Evolutionary conservation across 2,888 invertebrate species (phyloP), one percentile per base, ranked within the genome.

Genomic region (Synergus umbraculus): DNA sequence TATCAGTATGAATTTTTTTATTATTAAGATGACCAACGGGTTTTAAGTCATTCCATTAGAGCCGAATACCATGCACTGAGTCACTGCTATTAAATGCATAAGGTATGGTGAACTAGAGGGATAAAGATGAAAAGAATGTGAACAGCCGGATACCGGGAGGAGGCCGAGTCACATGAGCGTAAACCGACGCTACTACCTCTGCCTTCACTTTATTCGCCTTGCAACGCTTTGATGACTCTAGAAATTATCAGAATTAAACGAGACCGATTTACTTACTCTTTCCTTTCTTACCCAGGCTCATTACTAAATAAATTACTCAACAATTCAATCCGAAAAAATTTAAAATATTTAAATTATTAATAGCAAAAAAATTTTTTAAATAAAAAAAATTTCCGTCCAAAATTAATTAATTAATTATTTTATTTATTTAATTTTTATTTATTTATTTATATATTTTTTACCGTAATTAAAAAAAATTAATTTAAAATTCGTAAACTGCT

Each of bases 41-140:
- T 80, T 78, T 73, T 76, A 81, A 64, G 76, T 83, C 79, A 66
- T 65, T 76, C 79, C 79, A 81, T 83, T 83, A 79, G 80, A 60
- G 60, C 76, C 78, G 79, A 81, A 81, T 77, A 65, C 83, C 81
- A 77, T 78, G 79, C 73, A 81, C 81, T 82, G 83, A 83, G 81
- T 83, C 83, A 63, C 63, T 63, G 63, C 76, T 79, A 82, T 82
- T 83, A 83, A 83, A 82, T 83, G 82, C 81, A 79, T 79, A 79
- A 83, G 79, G 79, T 83, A 83, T 73, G 78, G 78, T 64, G 66
- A 80, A 86, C 85, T 79, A 83, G 84, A 86, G 83, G 85, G 86
- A 81, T 85, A 84, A 86, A 84, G 86, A 85, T 81, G 85, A 87
- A 87, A 87, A 86, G 89, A 89, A 89, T 88, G 89, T 88, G 86